Percentiles rank a stretch among this genome's conserved stretches.
Conservation (phyloP, 37 sponge, comb jelly and placozoan genomes). For the Cliona cf. orientalis region DNA sequence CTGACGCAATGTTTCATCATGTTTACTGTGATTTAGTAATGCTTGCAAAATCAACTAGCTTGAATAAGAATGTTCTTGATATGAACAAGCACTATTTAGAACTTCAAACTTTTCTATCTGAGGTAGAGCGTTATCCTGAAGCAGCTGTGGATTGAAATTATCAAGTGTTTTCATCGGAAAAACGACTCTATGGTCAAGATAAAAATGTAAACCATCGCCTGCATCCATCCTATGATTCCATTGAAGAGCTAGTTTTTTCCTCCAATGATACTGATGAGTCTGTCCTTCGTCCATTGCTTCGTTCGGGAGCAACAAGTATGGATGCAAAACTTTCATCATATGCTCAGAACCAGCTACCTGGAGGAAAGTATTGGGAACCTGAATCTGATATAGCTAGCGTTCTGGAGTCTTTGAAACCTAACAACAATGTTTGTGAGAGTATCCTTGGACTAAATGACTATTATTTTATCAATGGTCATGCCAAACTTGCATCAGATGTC, state of each 20-base stretch:
- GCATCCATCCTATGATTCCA: neutral
- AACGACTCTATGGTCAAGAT: conserved; percentile 41
- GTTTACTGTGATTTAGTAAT: conserved; percentile 38
- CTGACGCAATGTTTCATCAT: conserved; percentile 43
- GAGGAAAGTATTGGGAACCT: conserved; percentile 66
- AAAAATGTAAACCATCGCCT: conserved; percentile 39
- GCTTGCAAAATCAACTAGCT: conserved; percentile 37
- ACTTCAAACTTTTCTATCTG: conserved; percentile 31
- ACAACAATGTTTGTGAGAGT: conserved; percentile 61
- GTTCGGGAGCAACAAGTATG: conserved; percentile 53
- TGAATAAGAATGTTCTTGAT: conserved; percentile 29
- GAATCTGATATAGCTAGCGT: conserved; percentile 14
- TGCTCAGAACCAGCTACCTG: conserved; percentile 64
- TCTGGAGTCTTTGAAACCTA: conserved; percentile 38
- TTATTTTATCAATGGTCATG: conserved; percentile 36
- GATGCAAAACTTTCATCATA: conserved; percentile 40
- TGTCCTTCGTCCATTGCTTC: conserved; percentile 25
- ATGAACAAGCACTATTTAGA: conserved; percentile 41
- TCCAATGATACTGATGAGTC: conserved; percentile 13
- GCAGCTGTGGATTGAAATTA: conserved; percentile 26
- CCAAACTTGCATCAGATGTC: conserved; percentile 51
- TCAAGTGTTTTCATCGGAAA: conserved; percentile 30
- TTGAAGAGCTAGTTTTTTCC: conserved; percentile 13
- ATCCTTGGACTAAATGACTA: conserved; percentile 66
- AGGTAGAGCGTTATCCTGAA: conserved; percentile 27